Percentiles rank a stretch among this genome's conserved stretches.
Evolutionary conservation across 2,113 vertebrate genomes (phyloP).

Genomic region (Bettongia penicillata): DNA sequence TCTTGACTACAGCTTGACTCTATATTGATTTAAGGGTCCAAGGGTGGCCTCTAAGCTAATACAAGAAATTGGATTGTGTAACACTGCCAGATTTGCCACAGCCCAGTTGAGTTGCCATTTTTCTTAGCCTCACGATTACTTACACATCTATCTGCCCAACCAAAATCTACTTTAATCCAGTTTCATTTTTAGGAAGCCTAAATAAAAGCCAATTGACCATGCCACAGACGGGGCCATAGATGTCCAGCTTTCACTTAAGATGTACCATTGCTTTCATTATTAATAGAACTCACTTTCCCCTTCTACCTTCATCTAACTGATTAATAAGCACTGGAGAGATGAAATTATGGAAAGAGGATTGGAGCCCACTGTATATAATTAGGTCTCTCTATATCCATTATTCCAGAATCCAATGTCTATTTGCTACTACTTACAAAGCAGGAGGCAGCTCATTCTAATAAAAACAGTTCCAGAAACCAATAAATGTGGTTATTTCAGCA

Average conservation of each 20-base stretch:
- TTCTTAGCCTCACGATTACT: neutral
- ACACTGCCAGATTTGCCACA: neutral
- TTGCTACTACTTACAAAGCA: slow-evolving; percentile 18
- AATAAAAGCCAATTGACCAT: neutral
- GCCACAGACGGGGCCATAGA: neutral
- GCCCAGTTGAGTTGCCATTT: neutral
- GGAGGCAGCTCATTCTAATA: neutral
- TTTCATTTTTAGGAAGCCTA: neutral
- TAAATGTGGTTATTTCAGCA: slow-evolving; percentile 20
- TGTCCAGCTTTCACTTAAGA: neutral
- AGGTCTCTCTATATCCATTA: neutral
- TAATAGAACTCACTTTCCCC: neutral
- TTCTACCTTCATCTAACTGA: neutral
- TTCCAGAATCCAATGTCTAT: neutral
- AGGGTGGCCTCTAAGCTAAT: neutral
- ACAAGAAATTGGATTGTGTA: fast-evolving
- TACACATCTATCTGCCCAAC: neutral
- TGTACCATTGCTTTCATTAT: neutral
- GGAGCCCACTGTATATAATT: neutral
- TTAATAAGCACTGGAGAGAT: neutral
- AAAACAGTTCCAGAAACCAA: slow-evolving; percentile 28
- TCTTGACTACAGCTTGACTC: neutral
- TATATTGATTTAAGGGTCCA: neutral
- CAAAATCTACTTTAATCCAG: neutral
- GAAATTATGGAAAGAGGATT: neutral